Percentiles rank a stretch among this genome's conserved stretches.
Evolutionary conservation across 2,888 invertebrate species (phyloP).

Genomic region (Balanococcus diminutus): DNA sequence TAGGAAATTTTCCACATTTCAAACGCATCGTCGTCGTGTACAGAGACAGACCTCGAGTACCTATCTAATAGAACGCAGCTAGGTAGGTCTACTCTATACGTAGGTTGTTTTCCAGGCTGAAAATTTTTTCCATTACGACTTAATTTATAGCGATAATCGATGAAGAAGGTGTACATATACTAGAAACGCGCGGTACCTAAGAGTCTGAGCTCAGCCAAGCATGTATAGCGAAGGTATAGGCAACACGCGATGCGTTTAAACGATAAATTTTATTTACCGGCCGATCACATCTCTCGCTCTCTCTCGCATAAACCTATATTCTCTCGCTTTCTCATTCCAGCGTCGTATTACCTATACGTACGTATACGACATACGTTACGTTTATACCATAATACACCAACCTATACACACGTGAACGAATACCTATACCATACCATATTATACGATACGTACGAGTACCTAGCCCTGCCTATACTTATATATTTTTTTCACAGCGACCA

Average conservation of each 20-base stretch:
- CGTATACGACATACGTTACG: not conserved
- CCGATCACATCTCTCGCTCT: not conserved
- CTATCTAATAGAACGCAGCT: too few relatives aligned
- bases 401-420: not conserved
- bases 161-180: not conserved
- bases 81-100: not conserved
- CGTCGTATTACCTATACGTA: not conserved
- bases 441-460: too few relatives aligned
- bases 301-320: not conserved
- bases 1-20: too few relatives aligned
- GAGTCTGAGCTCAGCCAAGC: not conserved
- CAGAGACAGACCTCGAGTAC: too few relatives aligned
- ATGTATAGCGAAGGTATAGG: not conserved
- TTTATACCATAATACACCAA: too few relatives aligned
- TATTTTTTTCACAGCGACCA: not conserved
- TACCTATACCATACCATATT: not conserved
- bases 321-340: not conserved
- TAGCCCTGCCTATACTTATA: not conserved
- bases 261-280: slow-evolving; percentile 8
- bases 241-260: slow-evolving; percentile 29
- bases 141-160: slow-evolving; percentile 35
- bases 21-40: too few relatives aligned
- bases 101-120: not conserved
- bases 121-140: not conserved
- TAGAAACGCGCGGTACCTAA: too few relatives aligned